These are phyloP conservation scores for Oceanodroma leucorhoa DNA, from an alignment of 2,797 vertebrate genomes.

Conservation along the genomic window DNA sequence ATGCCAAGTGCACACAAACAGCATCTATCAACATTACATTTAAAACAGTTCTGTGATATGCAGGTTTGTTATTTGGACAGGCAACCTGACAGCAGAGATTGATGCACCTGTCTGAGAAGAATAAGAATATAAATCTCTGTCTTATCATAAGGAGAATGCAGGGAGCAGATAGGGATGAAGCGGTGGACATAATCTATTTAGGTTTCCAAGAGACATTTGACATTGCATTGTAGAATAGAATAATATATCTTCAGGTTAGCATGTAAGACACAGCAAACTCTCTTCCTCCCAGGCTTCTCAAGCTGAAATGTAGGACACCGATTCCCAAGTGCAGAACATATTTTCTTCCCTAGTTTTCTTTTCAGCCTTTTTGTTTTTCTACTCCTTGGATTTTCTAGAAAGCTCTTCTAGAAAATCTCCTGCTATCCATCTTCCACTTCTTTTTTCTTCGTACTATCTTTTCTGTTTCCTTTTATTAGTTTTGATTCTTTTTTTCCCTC, in stretches of 20 bases:
- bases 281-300: not conserved
- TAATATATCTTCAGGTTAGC: slow-evolving; percentile 44
- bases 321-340: not conserved
- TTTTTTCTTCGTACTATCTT: not conserved
- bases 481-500: not conserved
- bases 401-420: not conserved
- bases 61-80: slow-evolving; percentile 56
- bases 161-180: slow-evolving; percentile 53
- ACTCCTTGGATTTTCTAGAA: not conserved
- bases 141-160: slow-evolving; percentile 57
- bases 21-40: slow-evolving; percentile 68
- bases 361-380: not conserved
- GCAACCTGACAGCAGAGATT: slow-evolving; percentile 61
- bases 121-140: slow-evolving; percentile 73
- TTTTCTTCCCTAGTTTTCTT: not conserved
- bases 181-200: slow-evolving; percentile 55
- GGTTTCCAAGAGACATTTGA: slow-evolving; percentile 52
- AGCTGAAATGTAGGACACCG: not conserved
- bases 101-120: slow-evolving; percentile 58
- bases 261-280: not conserved
- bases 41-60: slow-evolving; percentile 65
- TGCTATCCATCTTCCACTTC: not conserved
- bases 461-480: not conserved
- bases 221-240: slow-evolving; percentile 37
- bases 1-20: slow-evolving; percentile 48